Percentiles rank a stretch among this genome's conserved stretches.
Conservation (phyloP, 2,888 invertebrate species). For the Nycteola revayana region DNA sequence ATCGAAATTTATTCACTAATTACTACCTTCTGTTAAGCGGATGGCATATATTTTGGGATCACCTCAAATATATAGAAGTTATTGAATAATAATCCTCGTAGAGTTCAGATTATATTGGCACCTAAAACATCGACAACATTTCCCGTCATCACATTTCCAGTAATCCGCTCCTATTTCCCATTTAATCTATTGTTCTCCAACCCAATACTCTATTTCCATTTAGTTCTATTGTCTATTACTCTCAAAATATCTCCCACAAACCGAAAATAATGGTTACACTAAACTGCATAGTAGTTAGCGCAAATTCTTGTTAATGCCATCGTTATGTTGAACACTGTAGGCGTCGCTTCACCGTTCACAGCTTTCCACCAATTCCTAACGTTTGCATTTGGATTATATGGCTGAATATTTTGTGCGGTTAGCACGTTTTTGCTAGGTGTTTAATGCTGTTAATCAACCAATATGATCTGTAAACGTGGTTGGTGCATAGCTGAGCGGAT, state of each 20-base stretch:
- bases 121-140: too few relatives aligned
- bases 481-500: too few relatives aligned
- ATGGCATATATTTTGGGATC: too few relatives aligned
- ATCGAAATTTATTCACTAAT: too few relatives aligned
- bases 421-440: not conserved
- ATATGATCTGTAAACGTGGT: too few relatives aligned
- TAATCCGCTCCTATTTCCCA: not conserved
- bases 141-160: too few relatives aligned
- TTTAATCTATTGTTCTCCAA: not conserved
- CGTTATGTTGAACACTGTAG: conserved; percentile 55
- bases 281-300: conserved; percentile 52
- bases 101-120: too few relatives aligned
- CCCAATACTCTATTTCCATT: not conserved
- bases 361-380: conserved; percentile 43
- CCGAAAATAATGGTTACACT: conserved; percentile 27
- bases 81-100: too few relatives aligned
- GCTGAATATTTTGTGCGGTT: not conserved
- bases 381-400: conserved; percentile 29
- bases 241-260: conserved; percentile 9
- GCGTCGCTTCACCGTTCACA: conserved; percentile 49
- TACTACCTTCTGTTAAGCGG: too few relatives aligned
- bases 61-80: too few relatives aligned
- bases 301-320: conserved; percentile 58
- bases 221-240: too few relatives aligned
- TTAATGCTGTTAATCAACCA: not conserved